Evolutionary conservation across 1,140 invertebrate genomes (phyloP).

Genomic region (Acyrthosiphon pisum): DNA sequence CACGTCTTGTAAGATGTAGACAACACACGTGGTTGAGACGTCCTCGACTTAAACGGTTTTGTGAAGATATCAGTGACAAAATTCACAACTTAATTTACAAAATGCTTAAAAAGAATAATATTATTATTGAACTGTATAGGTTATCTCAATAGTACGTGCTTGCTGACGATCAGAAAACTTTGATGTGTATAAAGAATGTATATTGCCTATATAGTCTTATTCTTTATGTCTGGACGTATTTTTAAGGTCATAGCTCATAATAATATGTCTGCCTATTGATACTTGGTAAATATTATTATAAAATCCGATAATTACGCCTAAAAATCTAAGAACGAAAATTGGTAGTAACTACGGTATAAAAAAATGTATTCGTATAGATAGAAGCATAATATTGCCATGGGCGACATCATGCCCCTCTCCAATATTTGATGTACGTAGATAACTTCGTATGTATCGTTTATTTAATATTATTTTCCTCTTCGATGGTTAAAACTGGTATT

Average conservation of each 20-base stretch:
- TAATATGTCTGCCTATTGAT: not conserved
- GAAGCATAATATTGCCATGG: not conserved
- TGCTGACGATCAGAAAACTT: not conserved
- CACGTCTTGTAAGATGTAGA: not conserved
- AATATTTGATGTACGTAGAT: not conserved
- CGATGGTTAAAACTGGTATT: not conserved
- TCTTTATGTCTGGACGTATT: not conserved
- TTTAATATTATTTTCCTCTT: not conserved
- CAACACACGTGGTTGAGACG: not conserved
- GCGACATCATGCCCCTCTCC: not conserved
- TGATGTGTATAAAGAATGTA: not conserved
- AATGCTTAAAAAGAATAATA: not conserved
- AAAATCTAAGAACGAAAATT: not conserved
- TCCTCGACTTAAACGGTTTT: not conserved
- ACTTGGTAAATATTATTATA: not conserved
- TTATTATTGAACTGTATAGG: not conserved
- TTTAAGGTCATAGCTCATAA: not conserved
- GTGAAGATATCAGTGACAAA: not conserved
- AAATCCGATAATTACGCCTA: not conserved
- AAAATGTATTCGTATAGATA: not conserved
- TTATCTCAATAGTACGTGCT: not conserved
- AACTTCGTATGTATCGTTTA: not conserved
- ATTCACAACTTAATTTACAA: not conserved
- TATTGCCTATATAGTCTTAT: not conserved
- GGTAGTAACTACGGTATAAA: not conserved